phyloP scores from a whole-genome alignment of 2,888 invertebrate genomes.

The Pristionchus mayeri region DNA sequence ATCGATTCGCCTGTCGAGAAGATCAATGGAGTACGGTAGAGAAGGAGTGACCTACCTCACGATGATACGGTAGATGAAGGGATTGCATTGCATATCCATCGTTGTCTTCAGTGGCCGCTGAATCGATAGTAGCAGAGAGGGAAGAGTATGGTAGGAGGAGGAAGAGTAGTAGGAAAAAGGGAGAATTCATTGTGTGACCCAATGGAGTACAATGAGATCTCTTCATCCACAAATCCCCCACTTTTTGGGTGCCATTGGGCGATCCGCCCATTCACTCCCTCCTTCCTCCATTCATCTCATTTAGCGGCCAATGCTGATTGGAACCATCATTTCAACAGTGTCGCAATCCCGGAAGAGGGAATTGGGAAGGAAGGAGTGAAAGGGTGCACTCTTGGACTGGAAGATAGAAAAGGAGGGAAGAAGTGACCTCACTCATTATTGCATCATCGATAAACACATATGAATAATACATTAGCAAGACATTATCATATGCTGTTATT shows the following conservation, averaged over 20 bases:
- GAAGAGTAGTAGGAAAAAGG: constrained; percentile 10
- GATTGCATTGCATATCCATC: constrained; percentile 39
- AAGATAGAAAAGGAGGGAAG: neutral
- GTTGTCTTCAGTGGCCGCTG: neutral
- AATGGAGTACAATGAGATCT: neutral
- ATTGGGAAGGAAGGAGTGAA: neutral
- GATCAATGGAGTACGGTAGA: too few species aligned
- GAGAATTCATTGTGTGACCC: neutral
- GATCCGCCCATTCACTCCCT: neutral
- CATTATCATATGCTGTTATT: too few species aligned
- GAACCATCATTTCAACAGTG: constrained; percentile 17
- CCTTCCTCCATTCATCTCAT: neutral
- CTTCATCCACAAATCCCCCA: constrained; percentile 9
- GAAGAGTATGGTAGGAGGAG: neutral
- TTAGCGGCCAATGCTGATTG: neutral
- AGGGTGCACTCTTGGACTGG: neutral
- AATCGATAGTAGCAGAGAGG: neutral
- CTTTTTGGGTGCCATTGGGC: neutral
- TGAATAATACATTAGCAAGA: too few species aligned
- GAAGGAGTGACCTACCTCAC: neutral
- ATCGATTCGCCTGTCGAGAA: constrained; percentile 43
- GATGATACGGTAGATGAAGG: neutral
- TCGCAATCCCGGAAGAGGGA: neutral
- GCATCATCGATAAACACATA: too few species aligned
- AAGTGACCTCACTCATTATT: neutral